Evolutionary conservation across 2,797 vertebrate genomes (phyloP).

Genomic region (Thamnophis elegans): DNA sequence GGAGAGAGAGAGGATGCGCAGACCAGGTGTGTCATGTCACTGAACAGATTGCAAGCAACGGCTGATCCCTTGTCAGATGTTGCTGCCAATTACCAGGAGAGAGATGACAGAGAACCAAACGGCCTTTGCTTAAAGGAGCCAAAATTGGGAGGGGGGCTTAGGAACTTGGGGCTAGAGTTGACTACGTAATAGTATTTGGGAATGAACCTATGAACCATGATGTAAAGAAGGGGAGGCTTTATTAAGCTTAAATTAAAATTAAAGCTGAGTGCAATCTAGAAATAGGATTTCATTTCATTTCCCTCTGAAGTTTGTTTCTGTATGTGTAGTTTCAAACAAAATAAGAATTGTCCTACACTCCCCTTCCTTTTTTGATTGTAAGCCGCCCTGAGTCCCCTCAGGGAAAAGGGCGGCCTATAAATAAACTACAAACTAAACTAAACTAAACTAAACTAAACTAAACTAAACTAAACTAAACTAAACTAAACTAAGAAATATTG

Average conservation of each 20-base stretch:
- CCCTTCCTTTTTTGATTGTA: too few relatives aligned
- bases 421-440: too few relatives aligned
- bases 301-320: not conserved
- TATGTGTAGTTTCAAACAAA: not conserved
- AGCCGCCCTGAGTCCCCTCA: too few relatives aligned
- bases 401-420: too few relatives aligned
- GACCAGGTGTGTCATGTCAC: slow-evolving; percentile 40
- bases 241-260: not conserved
- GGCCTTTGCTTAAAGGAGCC: slow-evolving; percentile 7
- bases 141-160: not conserved
- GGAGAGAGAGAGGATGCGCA: slow-evolving; percentile 35
- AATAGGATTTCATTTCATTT: not conserved
- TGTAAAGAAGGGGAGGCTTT: not conserved
- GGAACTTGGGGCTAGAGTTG: not conserved
- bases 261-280: not conserved
- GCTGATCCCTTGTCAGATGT: not conserved
- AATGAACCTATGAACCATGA: not conserved
- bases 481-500: too few relatives aligned
- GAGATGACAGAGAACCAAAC: slow-evolving; percentile 23
- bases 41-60: slow-evolving; percentile 20
- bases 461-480: too few relatives aligned
- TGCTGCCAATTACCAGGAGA: not conserved
- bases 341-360: too few relatives aligned
- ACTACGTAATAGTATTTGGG: not conserved
- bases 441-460: too few relatives aligned